Evolutionary conservation across 2,797 vertebrate genomes (phyloP).

Genomic region (Psittacula derbiana): DNA sequence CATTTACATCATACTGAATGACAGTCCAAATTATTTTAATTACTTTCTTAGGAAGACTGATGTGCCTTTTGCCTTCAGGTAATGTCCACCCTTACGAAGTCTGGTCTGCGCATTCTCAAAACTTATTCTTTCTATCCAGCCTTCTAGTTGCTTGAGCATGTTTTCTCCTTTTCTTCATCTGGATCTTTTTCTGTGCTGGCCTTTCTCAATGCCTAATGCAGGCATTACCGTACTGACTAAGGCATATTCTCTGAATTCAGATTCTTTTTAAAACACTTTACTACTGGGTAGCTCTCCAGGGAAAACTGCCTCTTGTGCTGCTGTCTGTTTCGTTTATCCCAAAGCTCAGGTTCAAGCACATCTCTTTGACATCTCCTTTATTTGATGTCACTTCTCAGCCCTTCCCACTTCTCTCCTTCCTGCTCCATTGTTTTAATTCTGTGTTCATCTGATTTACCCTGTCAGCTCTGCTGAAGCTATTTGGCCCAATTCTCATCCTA

Average conservation of each 20-base stretch:
- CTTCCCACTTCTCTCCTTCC: background rate
- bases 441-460: background rate
- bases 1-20: background rate
- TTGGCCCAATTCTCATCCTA: background rate
- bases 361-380: constrained; percentile 13
- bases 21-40: background rate
- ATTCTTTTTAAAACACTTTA: background rate
- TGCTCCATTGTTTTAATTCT: background rate
- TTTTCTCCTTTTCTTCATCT: background rate
- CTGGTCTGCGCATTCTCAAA: background rate
- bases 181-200: background rate
- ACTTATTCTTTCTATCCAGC: background rate
- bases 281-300: background rate
- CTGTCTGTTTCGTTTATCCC: background rate
- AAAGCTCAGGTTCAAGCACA: background rate
- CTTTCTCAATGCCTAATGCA: background rate
- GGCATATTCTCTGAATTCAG: background rate
- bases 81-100: background rate
- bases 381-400: background rate
- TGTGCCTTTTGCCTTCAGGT: background rate
- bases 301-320: background rate
- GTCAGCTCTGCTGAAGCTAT: background rate
- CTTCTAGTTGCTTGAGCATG: background rate
- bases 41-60: background rate
- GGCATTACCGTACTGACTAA: background rate